Conservation (phyloP, 2,888 invertebrate genomes). For the Hirtodrosophila alboralis region DNA sequence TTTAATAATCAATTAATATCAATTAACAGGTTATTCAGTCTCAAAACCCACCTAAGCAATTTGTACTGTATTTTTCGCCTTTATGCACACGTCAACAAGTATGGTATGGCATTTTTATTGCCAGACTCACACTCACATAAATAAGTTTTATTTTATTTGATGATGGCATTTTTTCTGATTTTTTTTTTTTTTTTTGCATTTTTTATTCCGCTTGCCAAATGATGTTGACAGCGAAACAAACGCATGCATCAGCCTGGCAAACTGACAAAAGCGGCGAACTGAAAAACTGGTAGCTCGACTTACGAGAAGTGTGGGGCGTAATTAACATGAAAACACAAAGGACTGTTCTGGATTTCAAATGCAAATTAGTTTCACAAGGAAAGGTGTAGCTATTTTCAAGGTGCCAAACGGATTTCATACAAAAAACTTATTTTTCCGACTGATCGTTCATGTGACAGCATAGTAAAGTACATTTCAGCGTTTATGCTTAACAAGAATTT, state of each 20-base stretch:
- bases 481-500: too few species aligned
- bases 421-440: too few species aligned
- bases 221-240: constrained; percentile 72
- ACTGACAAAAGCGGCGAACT: neutral
- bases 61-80: constrained; percentile 50
- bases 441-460: too few species aligned
- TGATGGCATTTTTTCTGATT: constrained; percentile 52
- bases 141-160: constrained; percentile 73
- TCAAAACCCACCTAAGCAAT: constrained; percentile 36
- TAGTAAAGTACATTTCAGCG: too few species aligned
- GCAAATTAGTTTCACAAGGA: too few species aligned
- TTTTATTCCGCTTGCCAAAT: constrained; percentile 60
- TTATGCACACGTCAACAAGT: constrained; percentile 49
- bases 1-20: too few species aligned
- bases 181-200: too few species aligned
- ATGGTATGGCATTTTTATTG: constrained; percentile 59
- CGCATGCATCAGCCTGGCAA: constrained; percentile 25
- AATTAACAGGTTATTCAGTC: constrained; percentile 6
- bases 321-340: constrained; percentile 69
- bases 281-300: constrained; percentile 20
- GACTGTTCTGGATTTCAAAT: too few species aligned
- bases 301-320: constrained; percentile 43
- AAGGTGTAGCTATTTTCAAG: too few species aligned
- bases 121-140: constrained; percentile 51
- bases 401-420: too few species aligned